A percentile compares a stretch with the other conserved stretches of the same genome.
These are phyloP conservation scores for Caenorhabditis plicata DNA, from an alignment of 2,888 invertebrate genomes.

Conservation along the genomic window DNA sequence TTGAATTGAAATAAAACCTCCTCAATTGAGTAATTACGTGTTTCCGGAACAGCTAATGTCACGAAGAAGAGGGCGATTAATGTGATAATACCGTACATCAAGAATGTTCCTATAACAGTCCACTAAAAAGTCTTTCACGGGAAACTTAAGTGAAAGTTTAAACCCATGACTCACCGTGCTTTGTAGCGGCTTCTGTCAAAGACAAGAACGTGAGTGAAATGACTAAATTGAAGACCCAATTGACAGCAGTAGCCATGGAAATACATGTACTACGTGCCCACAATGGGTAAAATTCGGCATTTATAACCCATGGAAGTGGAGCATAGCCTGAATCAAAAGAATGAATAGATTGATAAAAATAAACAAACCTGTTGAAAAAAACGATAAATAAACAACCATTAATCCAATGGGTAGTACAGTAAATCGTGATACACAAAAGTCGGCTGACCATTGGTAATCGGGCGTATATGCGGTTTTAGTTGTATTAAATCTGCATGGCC, in stretches of 20 bases:
- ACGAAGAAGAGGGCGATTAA: slow-evolving; percentile 68
- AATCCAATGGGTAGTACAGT: slow-evolving; percentile 62
- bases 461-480: not conserved
- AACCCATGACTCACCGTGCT: slow-evolving; percentile 40
- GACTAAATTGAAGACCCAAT: slow-evolving; percentile 70
- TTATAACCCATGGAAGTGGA: slow-evolving; percentile 71
- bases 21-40: slow-evolving; percentile 69
- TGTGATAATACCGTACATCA: slow-evolving; percentile 69
- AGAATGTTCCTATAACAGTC: slow-evolving; percentile 69
- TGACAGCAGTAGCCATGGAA: slow-evolving; percentile 54
- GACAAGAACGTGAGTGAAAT: slow-evolving; percentile 69
- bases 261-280: slow-evolving; percentile 69
- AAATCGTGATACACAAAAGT: slow-evolving; percentile 60
- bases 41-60: slow-evolving; percentile 69
- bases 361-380: slow-evolving; percentile 33
- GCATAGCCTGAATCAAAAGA: slow-evolving; percentile 67
- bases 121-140: not conserved
- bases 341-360: not conserved
- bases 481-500: slow-evolving; percentile 15
- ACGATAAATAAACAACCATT: slow-evolving; percentile 48
- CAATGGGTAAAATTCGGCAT: slow-evolving; percentile 70
- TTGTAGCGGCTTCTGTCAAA: slow-evolving; percentile 47
- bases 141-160: not conserved
- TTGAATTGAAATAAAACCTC: no score
- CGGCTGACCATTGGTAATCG: slow-evolving; percentile 27